A percentile compares a stretch with the other conserved stretches of the same genome.
Evolutionary conservation across 2,113 vertebrate species (phyloP).

Genomic region (Phylloscopus trochilus): DNA sequence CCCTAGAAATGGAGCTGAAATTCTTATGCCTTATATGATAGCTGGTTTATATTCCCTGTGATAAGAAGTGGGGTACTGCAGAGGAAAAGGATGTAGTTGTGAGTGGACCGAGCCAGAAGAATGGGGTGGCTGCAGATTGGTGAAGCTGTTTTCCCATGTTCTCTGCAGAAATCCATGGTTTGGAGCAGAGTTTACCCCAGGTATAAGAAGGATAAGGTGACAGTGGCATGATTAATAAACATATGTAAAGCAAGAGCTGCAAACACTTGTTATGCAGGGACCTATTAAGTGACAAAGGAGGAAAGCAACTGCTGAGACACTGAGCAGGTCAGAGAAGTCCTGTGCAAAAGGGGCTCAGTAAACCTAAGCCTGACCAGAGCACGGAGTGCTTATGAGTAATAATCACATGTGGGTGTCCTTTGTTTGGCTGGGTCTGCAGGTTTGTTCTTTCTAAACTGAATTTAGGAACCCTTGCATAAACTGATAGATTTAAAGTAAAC

Average conservation of each 20-base stretch:
- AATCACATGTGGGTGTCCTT: not conserved
- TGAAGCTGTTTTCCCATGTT: not conserved
- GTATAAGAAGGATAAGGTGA: not conserved
- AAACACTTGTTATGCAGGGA: not conserved
- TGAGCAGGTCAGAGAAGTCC: not conserved
- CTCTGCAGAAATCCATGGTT: not conserved
- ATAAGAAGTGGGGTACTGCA: not conserved
- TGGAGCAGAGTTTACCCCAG: not conserved
- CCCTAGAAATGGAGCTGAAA: not conserved
- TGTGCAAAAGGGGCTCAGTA: not conserved
- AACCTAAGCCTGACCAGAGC: not conserved
- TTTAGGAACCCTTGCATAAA: not conserved
- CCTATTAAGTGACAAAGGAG: not conserved
- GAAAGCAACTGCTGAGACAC: not conserved
- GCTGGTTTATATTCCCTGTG: not conserved
- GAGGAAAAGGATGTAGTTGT: not conserved
- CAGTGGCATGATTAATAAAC: not conserved
- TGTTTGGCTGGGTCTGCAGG: not conserved
- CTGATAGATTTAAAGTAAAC: not conserved
- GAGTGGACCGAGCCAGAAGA: not conserved
- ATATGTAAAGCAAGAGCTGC: not conserved
- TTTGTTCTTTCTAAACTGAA: not conserved
- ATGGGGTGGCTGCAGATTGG: not conserved
- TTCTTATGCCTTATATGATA: slow-evolving; percentile 15
- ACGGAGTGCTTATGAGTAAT: not conserved